A percentile compares a stretch with the other conserved stretches of the same genome.
These are phyloP conservation scores for Lasioglossum lativentre DNA, from an alignment of 2,888 invertebrate genomes.

Conservation along the genomic window DNA sequence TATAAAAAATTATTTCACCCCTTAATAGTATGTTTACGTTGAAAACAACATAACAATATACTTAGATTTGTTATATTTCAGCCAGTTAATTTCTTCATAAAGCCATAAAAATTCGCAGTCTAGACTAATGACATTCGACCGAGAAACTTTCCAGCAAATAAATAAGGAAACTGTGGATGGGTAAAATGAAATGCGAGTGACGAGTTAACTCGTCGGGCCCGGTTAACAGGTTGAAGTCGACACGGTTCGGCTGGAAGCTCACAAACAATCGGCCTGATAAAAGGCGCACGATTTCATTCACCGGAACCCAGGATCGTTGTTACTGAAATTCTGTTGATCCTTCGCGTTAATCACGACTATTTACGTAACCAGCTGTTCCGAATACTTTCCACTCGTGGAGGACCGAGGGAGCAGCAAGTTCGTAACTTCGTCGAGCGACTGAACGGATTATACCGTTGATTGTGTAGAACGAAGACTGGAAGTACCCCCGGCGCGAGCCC, in stretches of 20 bases:
- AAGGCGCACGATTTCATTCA: background rate
- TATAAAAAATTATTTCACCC: no score
- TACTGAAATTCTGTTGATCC: conserved; percentile 32
- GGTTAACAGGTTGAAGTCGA: conserved; percentile 15
- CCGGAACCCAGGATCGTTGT: background rate
- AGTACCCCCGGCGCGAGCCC: conserved; percentile 47
- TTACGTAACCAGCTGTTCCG: conserved; percentile 52
- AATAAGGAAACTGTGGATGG: background rate
- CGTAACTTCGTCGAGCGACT: conserved; percentile 65
- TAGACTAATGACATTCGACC: no score
- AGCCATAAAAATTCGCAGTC: no score
- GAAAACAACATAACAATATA: no score
- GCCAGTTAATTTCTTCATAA: no score
- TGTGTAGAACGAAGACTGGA: conserved; percentile 59
- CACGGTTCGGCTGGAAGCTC: background rate
- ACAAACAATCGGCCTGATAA: background rate
- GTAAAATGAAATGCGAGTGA: background rate
- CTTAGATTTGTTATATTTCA: no score
- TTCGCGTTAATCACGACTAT: conserved; percentile 32
- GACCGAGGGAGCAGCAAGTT: conserved; percentile 56
- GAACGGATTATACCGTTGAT: conserved; percentile 72
- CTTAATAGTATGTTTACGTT: no score
- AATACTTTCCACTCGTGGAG: conserved; percentile 49
- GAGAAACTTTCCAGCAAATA: background rate
- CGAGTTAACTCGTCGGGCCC: background rate